Conservation (phyloP, 2,888 invertebrate species). For the Drosophila leonis region DNA sequence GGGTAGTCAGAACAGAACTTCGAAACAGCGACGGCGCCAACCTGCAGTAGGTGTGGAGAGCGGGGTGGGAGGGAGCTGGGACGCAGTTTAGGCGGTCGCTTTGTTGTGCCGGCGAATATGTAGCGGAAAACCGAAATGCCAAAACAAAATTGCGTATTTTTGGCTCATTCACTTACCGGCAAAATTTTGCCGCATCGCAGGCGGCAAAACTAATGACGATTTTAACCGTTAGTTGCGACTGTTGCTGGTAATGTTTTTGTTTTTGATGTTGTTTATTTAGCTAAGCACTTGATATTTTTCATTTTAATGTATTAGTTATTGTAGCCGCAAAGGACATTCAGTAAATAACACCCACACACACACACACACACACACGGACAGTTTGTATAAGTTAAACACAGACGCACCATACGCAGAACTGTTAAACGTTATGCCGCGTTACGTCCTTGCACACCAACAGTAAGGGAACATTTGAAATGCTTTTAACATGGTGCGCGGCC, state of each 20-base stretch:
- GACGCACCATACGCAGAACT: constrained; percentile 32
- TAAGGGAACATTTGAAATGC: constrained; percentile 42
- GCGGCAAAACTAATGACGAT: constrained; percentile 17
- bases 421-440: constrained; percentile 31
- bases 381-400: constrained; percentile 28
- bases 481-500: constrained; percentile 13
- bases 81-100: constrained; percentile 29
- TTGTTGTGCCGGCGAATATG: constrained; percentile 74
- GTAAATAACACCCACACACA: constrained; percentile 22
- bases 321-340: constrained; percentile 20
- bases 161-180: constrained; percentile 57
- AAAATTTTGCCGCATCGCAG: constrained; percentile 46
- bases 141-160: constrained; percentile 52
- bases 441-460: constrained; percentile 50
- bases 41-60: neutral
- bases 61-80: neutral
- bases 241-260: constrained; percentile 1
- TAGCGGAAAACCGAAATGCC: constrained; percentile 43
- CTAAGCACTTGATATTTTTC: constrained; percentile 26
- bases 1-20: constrained; percentile 42
- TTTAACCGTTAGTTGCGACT: constrained; percentile 8
- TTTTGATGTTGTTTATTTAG: constrained; percentile 7
- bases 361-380: constrained; percentile 12
- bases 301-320: constrained; percentile 27
- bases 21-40: constrained; percentile 63